These are phyloP conservation scores for Schizaphis graminum DNA, from an alignment of 2,888 invertebrate species.

Conservation along the genomic window DNA sequence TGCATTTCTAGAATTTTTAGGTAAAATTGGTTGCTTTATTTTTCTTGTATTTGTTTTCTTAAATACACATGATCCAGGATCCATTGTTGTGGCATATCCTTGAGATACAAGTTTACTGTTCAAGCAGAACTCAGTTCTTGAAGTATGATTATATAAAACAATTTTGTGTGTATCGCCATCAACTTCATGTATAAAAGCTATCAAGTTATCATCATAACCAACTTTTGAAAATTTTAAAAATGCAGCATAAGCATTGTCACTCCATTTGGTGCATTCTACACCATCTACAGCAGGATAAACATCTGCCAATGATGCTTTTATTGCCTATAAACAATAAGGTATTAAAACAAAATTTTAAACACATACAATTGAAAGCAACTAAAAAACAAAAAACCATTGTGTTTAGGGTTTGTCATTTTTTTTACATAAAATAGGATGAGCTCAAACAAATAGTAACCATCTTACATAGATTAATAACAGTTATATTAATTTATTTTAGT, in stretches of 20 bases:
- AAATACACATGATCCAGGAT: neutral
- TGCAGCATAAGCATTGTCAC: neutral
- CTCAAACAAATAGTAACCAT: too few species aligned
- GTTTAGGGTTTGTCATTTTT: too few species aligned
- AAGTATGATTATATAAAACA: constrained; percentile 18
- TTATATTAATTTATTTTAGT: too few species aligned
- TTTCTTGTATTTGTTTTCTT: constrained; percentile 28
- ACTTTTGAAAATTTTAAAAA: neutral
- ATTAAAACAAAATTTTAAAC: neutral
- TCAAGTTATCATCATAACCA: neutral
- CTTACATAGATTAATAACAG: too few species aligned
- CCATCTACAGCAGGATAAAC: constrained; percentile 5
- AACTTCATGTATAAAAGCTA: neutral
- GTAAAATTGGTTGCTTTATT: neutral
- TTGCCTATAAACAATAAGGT: constrained; percentile 21
- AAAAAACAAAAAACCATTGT: neutral
- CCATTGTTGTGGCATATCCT: neutral
- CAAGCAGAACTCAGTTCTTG: constrained; percentile 41
- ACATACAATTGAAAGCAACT: neutral
- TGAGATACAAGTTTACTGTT: constrained; percentile 32
- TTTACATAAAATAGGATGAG: too few species aligned
- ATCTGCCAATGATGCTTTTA: constrained; percentile 27
- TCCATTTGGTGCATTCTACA: constrained; percentile 38
- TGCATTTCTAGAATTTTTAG: neutral
- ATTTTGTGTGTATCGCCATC: constrained; percentile 8